phyloP scores from a whole-genome alignment of 2,888 invertebrate genomes.

The Pyrrhia umbra region DNA sequence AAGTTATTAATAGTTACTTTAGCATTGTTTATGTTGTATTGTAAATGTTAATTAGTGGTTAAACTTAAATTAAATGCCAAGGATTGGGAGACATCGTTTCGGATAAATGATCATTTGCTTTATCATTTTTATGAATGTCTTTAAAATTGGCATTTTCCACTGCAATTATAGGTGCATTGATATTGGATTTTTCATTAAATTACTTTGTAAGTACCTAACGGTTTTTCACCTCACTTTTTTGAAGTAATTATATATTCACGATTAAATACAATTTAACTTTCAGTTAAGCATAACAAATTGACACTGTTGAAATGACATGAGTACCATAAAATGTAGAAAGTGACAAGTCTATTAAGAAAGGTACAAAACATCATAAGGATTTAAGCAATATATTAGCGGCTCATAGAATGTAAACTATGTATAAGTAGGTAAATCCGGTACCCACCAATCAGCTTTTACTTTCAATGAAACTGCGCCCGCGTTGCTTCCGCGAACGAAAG shows the following conservation, averaged over 20 bases:
- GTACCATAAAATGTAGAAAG: conserved; percentile 21
- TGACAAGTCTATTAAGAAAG: conserved; percentile 6
- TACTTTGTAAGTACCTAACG: no score
- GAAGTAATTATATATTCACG: no score
- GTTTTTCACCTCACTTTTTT: no score
- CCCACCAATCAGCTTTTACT: conserved; percentile 86
- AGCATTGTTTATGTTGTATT: conserved; percentile 68
- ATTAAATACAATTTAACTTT: no score
- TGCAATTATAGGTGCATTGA: background rate
- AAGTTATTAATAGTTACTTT: conserved; percentile 62
- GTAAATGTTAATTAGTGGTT: conserved; percentile 70
- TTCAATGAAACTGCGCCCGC: conserved; percentile 75
- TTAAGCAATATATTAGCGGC: conserved; percentile 35
- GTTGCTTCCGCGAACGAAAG: conserved; percentile 86
- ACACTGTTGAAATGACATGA: background rate
- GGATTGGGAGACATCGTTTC: conserved; percentile 56
- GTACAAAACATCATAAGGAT: conserved; percentile 28
- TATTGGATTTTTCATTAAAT: background rate
- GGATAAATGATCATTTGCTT: conserved; percentile 4
- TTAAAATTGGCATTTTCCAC: background rate
- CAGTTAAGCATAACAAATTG: no score
- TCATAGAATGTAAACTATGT: conserved; percentile 61
- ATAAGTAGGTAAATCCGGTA: conserved; percentile 76
- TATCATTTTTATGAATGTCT: background rate
- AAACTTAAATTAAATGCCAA: conserved; percentile 66